These are phyloP conservation scores for Dermolepida albohirtum DNA, from an alignment of 2,888 invertebrate genomes.

Conservation along the genomic window DNA sequence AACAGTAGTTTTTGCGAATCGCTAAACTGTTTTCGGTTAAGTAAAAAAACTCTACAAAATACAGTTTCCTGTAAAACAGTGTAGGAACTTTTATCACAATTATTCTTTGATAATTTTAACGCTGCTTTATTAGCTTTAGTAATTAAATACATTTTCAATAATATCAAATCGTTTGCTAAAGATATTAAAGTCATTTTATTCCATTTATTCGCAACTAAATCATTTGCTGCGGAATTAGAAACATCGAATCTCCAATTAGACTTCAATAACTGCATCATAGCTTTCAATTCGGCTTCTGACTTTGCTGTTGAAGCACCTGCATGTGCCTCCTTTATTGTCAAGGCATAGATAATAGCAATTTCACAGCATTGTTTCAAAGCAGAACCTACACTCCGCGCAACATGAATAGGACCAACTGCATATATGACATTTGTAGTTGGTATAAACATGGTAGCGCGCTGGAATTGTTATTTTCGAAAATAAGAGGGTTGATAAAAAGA, in stretches of 20 bases:
- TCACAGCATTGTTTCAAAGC: slow-evolving; percentile 51
- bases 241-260: slow-evolving; percentile 46
- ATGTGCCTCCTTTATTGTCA: slow-evolving; percentile 45
- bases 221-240: slow-evolving; percentile 44
- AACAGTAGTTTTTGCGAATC: slow-evolving; percentile 49
- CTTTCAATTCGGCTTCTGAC: slow-evolving; percentile 48
- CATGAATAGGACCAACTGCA: too few species aligned
- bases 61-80: slow-evolving; percentile 47
- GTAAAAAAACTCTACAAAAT: slow-evolving; percentile 50
- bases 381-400: too few species aligned
- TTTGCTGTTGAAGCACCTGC: slow-evolving; percentile 33
- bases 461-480: too few species aligned
- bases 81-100: slow-evolving; percentile 41
- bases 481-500: too few species aligned
- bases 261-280: slow-evolving; percentile 47
- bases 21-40: slow-evolving; percentile 51
- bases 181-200: slow-evolving; percentile 47
- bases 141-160: slow-evolving; percentile 46
- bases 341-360: slow-evolving; percentile 46
- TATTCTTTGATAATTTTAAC: slow-evolving; percentile 36
- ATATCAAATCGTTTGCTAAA: slow-evolving; percentile 48
- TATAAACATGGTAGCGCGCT: too few species aligned
- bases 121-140: slow-evolving; percentile 26
- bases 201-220: slow-evolving; percentile 43
- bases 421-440: too few species aligned